A percentile compares a stretch with the other conserved stretches of the same genome.
phyloP scores from a whole-genome alignment of 1,140 invertebrate genomes.

The Drosophila funebris region DNA sequence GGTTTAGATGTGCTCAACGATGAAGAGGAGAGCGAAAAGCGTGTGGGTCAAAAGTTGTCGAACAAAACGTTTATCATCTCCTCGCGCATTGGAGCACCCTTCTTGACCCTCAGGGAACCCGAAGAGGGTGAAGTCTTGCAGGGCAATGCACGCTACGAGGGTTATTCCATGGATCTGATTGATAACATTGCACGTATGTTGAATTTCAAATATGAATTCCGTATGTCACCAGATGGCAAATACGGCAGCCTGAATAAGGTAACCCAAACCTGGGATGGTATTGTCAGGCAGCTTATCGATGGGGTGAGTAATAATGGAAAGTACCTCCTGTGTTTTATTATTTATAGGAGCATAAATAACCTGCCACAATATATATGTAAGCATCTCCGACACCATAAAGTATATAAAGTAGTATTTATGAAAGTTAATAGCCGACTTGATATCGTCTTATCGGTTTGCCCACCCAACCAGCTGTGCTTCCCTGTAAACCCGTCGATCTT shows the following conservation, averaged over 20 bases:
- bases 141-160: conserved; percentile 88
- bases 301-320: conserved; percentile 85
- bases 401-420: too few species aligned
- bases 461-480: too few species aligned
- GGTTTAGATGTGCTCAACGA: conserved; percentile 84
- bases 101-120: conserved; percentile 84
- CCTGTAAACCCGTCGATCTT: too few species aligned
- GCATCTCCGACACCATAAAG: too few species aligned
- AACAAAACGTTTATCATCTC: conserved; percentile 86
- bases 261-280: conserved; percentile 93
- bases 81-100: conserved; percentile 90
- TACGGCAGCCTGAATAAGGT: conserved; percentile 90
- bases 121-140: conserved; percentile 83
- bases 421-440: too few species aligned
- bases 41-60: conserved; percentile 84
- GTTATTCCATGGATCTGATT: conserved; percentile 93
- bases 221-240: conserved; percentile 87
- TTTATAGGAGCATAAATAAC: too few species aligned
- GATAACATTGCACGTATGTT: conserved; percentile 89
- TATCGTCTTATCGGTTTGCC: too few species aligned
- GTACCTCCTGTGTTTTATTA: too few species aligned
- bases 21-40: conserved; percentile 83
- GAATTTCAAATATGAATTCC: conserved; percentile 91
- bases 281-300: conserved; percentile 92
- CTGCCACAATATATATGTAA: too few species aligned